These are phyloP conservation scores for Panzeria rudis DNA, from an alignment of 2,888 invertebrate species.

Conservation along the genomic window DNA sequence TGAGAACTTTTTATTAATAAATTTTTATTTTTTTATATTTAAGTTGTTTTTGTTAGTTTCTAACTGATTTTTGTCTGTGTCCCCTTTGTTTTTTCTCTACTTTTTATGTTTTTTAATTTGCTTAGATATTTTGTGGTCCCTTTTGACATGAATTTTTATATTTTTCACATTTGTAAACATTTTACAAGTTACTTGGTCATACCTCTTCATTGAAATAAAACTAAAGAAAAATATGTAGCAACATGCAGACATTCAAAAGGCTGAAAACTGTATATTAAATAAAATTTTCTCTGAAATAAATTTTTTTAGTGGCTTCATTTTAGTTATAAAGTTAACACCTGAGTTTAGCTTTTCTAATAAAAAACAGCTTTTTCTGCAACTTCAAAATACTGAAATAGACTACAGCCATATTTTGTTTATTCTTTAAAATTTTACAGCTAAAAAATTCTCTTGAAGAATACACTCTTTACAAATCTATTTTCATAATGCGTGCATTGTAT, in stretches of 20 bases:
- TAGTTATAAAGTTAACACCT: too few relatives aligned
- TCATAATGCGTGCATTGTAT: slow-evolving; percentile 21
- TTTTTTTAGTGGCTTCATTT: too few relatives aligned
- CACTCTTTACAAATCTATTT: background rate
- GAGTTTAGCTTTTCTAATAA: too few relatives aligned
- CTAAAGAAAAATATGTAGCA: background rate
- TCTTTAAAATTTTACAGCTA: too few relatives aligned
- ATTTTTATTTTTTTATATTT: background rate
- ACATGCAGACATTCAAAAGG: background rate
- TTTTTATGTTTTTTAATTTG: background rate
- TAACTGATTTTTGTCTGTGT: background rate
- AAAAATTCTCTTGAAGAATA: background rate
- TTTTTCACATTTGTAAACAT: background rate
- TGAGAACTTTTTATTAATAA: background rate
- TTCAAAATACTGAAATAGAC: too few relatives aligned
- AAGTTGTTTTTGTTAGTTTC: background rate
- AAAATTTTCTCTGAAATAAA: slow-evolving; percentile 3
- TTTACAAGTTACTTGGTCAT: slow-evolving; percentile 39
- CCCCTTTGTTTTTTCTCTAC: background rate
- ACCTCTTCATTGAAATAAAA: slow-evolving; percentile 19
- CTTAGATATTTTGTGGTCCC: background rate
- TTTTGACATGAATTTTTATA: background rate
- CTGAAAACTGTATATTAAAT: background rate
- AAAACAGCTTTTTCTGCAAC: too few relatives aligned
- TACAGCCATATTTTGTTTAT: too few relatives aligned